Conservation (phyloP, 2,888 invertebrate species). For the Lasiommata megera region DNA sequence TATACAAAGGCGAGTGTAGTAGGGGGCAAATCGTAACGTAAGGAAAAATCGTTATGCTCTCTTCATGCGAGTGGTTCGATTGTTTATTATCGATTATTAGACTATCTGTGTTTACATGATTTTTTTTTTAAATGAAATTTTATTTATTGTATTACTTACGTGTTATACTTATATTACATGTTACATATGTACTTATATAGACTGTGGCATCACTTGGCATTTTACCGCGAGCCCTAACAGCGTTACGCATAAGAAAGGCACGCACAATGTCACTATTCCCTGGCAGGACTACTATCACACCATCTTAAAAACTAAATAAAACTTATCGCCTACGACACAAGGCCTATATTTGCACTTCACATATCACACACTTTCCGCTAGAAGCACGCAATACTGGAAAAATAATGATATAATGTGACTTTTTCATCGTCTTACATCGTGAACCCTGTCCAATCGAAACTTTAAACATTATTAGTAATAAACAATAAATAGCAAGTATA, state of each 20-base stretch:
- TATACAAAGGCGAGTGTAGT: too few relatives aligned
- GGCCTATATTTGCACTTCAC: constrained; percentile 13
- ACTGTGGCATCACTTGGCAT: background rate
- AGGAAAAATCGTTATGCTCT: too few relatives aligned
- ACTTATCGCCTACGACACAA: constrained; percentile 24
- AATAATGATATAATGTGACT: background rate
- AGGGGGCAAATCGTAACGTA: too few relatives aligned
- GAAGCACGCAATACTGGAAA: constrained; percentile 6
- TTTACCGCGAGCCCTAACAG: constrained; percentile 4
- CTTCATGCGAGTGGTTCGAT: too few relatives aligned
- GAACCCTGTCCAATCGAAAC: too few relatives aligned
- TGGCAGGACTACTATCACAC: constrained; percentile 42
- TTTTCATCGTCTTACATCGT: too few relatives aligned
- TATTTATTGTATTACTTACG: too few relatives aligned
- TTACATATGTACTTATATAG: background rate
- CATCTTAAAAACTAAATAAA: constrained; percentile 32
- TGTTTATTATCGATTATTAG: too few relatives aligned
- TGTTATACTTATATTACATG: background rate
- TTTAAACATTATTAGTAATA: too few relatives aligned
- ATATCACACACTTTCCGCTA: constrained; percentile 4
- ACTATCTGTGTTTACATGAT: too few relatives aligned
- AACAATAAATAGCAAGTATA: too few relatives aligned
- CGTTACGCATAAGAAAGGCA: constrained; percentile 26
- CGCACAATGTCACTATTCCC: constrained; percentile 23
- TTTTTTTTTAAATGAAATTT: too few relatives aligned